Evolutionary conservation across 2,113 vertebrate genomes (phyloP), one percentile per base, ranked within the genome.

Genomic region (Steatornis caripensis): DNA sequence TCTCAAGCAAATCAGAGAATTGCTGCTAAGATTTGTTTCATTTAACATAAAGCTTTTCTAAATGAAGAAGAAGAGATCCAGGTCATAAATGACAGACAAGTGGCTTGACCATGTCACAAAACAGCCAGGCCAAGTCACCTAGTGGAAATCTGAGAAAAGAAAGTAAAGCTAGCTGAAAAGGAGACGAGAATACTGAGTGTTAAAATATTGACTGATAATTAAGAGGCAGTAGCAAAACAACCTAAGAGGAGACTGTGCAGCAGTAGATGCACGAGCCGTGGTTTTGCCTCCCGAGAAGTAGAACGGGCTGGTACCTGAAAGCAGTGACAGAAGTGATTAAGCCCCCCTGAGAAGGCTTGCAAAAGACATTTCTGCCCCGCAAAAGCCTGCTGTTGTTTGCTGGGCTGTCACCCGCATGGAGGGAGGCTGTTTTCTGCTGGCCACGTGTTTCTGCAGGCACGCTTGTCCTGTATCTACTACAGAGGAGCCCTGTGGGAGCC

Each of bases 391-490:
- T 11, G 4, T 14, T 36, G 15, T 69, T 80, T 84, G 12, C 34
- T 64, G 48, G 74, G 46, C n/a, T 58, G 2, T 54, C 4, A 0
- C 43, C 76, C 36, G 48, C 19, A 4, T 10, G 27, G 34, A 48
- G 37, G 16, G 43, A 69, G 53, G 43, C 74, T 53, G 60, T 2
- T 20, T 55, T 82, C 76, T 94, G 41, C 71, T 86, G 80, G 23
- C 70, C 65, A 5, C 0, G 1, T 62, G 43, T 74, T 71, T 3
- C 0, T 54, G 10, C 34, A 68, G 77, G 20, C 32, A 26, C 6
- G 3, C 13, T 36, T 36, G 43, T 32, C 36, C 39, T 0, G 24
- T 54, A 9, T n/a, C 66, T 43, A 1, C 41, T 51, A 3, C 1
- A 23, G 79, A 69, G 66, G 53, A 93, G 61, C 74, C 36, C 0